These are phyloP conservation scores for Brotula barbata DNA, from an alignment of 2,797 vertebrate genomes.

Conservation along the genomic window DNA sequence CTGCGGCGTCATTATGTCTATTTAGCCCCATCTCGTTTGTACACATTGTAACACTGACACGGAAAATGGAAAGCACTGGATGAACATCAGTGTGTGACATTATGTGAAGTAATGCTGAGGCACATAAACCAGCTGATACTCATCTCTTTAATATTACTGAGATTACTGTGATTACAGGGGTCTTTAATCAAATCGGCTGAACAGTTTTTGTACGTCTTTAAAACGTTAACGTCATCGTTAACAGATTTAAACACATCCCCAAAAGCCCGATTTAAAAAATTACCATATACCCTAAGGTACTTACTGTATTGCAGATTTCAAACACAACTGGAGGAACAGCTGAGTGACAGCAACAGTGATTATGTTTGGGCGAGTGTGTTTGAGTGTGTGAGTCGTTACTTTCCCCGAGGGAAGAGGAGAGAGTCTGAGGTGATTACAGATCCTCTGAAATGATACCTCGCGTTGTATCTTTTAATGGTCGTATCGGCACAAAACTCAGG, in stretches of 20 bases:
- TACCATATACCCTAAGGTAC: too few species aligned
- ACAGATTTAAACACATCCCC: too few species aligned
- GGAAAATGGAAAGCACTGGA: neutral
- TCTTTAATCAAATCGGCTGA: too few species aligned
- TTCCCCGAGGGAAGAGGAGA: slow-evolving; percentile 14
- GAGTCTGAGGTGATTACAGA: slow-evolving; percentile 31
- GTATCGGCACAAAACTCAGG: slow-evolving; percentile 2
- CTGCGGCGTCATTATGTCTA: too few species aligned
- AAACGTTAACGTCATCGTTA: too few species aligned
- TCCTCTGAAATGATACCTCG: slow-evolving; percentile 21
- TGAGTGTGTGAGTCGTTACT: slow-evolving; percentile 14
- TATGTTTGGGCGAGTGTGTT: neutral
- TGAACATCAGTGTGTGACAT: neutral
- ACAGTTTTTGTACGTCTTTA: too few species aligned
- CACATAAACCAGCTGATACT: too few species aligned
- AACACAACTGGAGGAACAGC: neutral
- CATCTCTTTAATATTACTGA: too few species aligned
- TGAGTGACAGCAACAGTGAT: slow-evolving; percentile 3
- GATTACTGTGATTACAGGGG: too few species aligned
- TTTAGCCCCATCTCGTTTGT: neutral
- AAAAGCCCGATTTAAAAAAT: too few species aligned
- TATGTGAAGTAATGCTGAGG: too few species aligned
- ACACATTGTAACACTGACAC: neutral
- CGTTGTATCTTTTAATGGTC: slow-evolving; percentile 37
- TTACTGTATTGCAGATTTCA: neutral